These are phyloP conservation scores for Anolis carolinensis DNA, from an alignment of 2,113 vertebrate species.

Conservation along the genomic window DNA sequence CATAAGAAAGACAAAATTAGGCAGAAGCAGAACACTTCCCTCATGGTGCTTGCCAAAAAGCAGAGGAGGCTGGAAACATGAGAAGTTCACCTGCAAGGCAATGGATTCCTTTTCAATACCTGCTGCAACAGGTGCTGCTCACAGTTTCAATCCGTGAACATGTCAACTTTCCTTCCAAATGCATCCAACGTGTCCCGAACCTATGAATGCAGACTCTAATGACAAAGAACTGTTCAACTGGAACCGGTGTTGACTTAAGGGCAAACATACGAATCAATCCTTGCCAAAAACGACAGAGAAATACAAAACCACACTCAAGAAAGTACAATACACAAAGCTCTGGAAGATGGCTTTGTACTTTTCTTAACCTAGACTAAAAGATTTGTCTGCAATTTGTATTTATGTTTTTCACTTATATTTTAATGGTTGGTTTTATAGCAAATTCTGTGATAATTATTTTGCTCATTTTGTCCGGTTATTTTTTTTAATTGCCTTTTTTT, in stretches of 20 bases:
- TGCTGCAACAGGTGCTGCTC: constrained; percentile 24
- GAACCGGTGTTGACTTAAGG: constrained; percentile 71
- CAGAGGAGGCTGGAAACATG: constrained; percentile 36
- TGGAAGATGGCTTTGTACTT: constrained; percentile 44
- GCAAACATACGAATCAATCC: constrained; percentile 42
- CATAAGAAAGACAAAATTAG: constrained; percentile 70
- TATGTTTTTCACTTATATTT: not conserved
- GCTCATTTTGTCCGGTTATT: not conserved
- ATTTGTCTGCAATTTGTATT: not conserved
- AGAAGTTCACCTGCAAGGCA: constrained; percentile 25
- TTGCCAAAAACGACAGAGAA: constrained; percentile 69
- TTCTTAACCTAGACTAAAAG: constrained; percentile 34
- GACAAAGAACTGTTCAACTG: constrained; percentile 54
- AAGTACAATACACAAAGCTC: constrained; percentile 29
- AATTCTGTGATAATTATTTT: not conserved
- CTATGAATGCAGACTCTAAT: constrained; percentile 52
- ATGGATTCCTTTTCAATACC: constrained; percentile 26
- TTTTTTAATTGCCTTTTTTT: too few species aligned
- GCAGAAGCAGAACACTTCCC: constrained; percentile 73
- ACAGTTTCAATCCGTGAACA: constrained; percentile 12
- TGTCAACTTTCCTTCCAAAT: constrained; percentile 31
- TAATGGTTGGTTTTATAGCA: not conserved
- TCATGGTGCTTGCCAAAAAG: constrained; percentile 50
- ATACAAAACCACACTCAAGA: constrained; percentile 52
- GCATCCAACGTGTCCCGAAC: constrained; percentile 19